Percentiles rank a stretch among this genome's conserved stretches.
phyloP scores from a whole-genome alignment of 2,113 vertebrate species.

The Oxygymnocypris stewartii region DNA sequence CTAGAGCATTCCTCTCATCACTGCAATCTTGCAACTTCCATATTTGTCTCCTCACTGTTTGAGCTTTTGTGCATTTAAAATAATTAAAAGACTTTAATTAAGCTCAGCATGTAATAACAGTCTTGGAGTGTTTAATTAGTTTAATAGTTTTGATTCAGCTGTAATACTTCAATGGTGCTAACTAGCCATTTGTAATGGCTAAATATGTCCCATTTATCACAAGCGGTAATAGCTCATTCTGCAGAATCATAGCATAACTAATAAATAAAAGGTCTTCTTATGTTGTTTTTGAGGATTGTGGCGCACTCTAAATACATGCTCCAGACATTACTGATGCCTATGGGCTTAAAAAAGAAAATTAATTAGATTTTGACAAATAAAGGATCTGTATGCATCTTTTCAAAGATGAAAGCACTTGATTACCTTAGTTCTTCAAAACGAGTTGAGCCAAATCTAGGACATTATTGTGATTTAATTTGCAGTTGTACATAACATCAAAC shows the following conservation, averaged over 20 bases:
- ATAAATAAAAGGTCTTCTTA: slow-evolving; percentile 18
- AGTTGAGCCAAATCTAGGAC: slow-evolving; percentile 3
- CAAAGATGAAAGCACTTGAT: background rate
- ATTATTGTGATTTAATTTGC: background rate
- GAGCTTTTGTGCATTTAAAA: slow-evolving; percentile 29
- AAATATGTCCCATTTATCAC: slow-evolving; percentile 26
- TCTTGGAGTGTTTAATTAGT: slow-evolving; percentile 41
- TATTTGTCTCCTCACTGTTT: background rate
- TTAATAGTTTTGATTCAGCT: slow-evolving; percentile 44
- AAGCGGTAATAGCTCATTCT: slow-evolving; percentile 13
- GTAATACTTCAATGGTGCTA: slow-evolving; percentile 20
- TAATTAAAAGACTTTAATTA: slow-evolving; percentile 36
- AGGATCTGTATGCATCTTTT: slow-evolving; percentile 15
- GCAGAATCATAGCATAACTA: slow-evolving; percentile 7
- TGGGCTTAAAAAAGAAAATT: slow-evolving; percentile 2
- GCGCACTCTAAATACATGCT: background rate
- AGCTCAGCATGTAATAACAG: slow-evolving; percentile 42
- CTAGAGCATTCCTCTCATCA: background rate
- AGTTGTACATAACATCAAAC: background rate
- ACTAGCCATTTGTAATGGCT: too few species aligned
- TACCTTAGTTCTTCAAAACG: background rate
- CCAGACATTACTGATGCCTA: slow-evolving; percentile 7
- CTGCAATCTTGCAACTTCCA: background rate
- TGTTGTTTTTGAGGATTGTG: slow-evolving; percentile 25
- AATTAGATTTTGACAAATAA: slow-evolving; percentile 20